Evolutionary conservation across 2,113 vertebrate species (phyloP).

Genomic region (Microtus richardsoni): DNA sequence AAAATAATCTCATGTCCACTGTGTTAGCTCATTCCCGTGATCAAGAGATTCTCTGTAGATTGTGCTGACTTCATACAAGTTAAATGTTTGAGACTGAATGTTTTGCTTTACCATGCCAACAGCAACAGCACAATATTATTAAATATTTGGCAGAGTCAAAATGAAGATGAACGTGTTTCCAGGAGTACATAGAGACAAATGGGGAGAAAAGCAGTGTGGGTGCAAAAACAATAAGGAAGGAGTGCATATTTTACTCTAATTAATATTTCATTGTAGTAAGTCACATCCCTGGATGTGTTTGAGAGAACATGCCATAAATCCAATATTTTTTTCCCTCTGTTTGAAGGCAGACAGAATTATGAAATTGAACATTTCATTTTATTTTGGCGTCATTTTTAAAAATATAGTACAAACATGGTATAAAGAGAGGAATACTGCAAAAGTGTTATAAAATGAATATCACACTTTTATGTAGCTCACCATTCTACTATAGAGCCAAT

Average conservation of each 20-base stretch:
- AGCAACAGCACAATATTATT: not conserved
- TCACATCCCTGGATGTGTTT: not conserved
- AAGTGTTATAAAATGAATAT: not conserved
- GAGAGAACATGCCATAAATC: not conserved
- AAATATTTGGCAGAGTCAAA: not conserved
- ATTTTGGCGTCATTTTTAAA: slow-evolving; percentile 4
- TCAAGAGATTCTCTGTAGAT: not conserved
- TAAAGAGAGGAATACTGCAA: not conserved
- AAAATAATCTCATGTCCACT: not conserved
- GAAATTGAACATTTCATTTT: not conserved
- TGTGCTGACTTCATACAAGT: not conserved
- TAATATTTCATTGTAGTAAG: not conserved
- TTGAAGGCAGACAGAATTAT: not conserved
- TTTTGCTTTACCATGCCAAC: not conserved
- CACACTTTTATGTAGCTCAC: not conserved
- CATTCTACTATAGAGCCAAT: not conserved
- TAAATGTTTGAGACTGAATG: not conserved
- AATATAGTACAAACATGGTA: not conserved
- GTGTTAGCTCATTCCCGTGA: not conserved
- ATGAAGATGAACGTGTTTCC: not conserved
- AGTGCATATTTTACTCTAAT: not conserved
- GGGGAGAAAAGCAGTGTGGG: not conserved
- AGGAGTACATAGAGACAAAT: not conserved
- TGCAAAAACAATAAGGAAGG: not conserved
- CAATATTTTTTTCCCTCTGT: not conserved